A percentile compares a stretch with the other conserved stretches of the same genome.
Evolutionary conservation across 2,797 vertebrate species (phyloP).

Genomic region (Peromyscus nudipes): DNA sequence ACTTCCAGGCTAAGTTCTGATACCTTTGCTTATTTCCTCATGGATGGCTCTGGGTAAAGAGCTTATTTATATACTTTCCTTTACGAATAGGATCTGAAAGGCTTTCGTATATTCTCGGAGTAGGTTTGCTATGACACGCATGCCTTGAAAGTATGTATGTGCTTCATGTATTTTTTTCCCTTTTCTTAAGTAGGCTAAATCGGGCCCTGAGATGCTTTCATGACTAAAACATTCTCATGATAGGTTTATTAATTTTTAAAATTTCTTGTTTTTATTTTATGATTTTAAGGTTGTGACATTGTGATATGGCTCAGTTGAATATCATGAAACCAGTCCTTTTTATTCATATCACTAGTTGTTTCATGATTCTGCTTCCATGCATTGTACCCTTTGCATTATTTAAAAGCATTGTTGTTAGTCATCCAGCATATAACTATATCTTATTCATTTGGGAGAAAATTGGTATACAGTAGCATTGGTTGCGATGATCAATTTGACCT

Average conservation of each 20-base stretch:
- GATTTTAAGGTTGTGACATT: neutral
- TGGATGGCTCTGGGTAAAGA: neutral
- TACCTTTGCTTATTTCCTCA: neutral
- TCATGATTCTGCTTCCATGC: neutral
- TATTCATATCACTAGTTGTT: neutral
- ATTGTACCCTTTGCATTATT: neutral
- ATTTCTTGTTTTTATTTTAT: neutral
- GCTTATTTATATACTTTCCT: neutral
- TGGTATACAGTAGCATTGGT: neutral
- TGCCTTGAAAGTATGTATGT: neutral
- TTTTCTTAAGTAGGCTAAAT: neutral
- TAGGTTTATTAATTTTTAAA: neutral
- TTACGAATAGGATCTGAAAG: neutral
- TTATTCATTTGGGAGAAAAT: neutral
- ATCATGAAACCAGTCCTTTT: neutral
- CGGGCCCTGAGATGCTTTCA: neutral
- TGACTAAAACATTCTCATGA: neutral
- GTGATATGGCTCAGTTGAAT: neutral
- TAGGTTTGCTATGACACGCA: neutral
- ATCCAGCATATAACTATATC: neutral
- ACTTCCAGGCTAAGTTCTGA: neutral
- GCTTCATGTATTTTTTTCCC: neutral
- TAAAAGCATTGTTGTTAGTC: neutral
- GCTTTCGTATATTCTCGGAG: neutral
- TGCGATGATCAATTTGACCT: neutral